These are phyloP conservation scores for Seriola aureovittata DNA, from an alignment of 2,113 vertebrate genomes.

Conservation along the genomic window DNA sequence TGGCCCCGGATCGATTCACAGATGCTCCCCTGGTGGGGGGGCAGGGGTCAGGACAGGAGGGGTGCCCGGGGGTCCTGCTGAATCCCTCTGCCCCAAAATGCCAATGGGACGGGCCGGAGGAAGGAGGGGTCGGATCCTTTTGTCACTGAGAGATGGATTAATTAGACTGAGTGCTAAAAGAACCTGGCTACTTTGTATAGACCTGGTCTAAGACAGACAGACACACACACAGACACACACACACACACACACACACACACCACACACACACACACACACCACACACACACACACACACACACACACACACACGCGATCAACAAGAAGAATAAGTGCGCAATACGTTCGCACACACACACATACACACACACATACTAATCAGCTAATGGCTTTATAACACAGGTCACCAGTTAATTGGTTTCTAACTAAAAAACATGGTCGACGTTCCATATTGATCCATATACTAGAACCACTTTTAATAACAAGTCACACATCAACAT, in stretches of 20 bases:
- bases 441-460: conserved; percentile 39
- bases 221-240: conserved; percentile 44
- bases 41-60: conserved; percentile 80
- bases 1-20: conserved; percentile 85
- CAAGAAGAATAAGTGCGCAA: conserved; percentile 24
- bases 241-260: conserved; percentile 10
- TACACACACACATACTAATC: conserved; percentile 40
- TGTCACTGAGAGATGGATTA: conserved; percentile 78
- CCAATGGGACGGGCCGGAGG: conserved; percentile 72
- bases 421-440: conserved; percentile 44
- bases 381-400: conserved; percentile 68
- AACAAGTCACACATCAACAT: background rate
- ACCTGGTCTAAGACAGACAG: conserved; percentile 31
- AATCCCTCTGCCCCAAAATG: conserved; percentile 80
- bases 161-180: conserved; percentile 78
- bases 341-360: background rate
- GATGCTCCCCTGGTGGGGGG: conserved; percentile 84
- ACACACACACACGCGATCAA: conserved; percentile 1
- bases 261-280: conserved; percentile 46
- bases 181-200: conserved; percentile 61
- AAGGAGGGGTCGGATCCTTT: conserved; percentile 66
- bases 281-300: conserved; percentile 48
- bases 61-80: conserved; percentile 80
- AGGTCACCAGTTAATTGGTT: conserved; percentile 55
- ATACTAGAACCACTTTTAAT: background rate